Evolutionary conservation across 2,888 invertebrate genomes (phyloP), one percentile per base, ranked within the genome.

Genomic region (Nemotelus nigrinus): DNA sequence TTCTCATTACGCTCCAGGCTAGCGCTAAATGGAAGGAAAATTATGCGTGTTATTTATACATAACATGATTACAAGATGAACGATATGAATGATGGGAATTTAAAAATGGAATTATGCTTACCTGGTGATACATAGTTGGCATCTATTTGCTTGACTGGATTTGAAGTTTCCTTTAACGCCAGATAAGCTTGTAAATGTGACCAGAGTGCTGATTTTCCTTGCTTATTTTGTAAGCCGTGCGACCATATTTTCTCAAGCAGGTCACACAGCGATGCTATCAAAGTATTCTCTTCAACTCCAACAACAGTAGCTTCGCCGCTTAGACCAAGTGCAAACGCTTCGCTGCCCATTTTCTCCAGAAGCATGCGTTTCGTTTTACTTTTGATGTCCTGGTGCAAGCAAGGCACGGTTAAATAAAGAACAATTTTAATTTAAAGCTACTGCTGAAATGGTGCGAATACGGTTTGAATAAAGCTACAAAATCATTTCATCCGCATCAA

Each of bases 131-230:
- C 85, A 82, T 88, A 89, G 82, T 89, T 89, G 0, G 89, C 89
- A 80, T 89, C 89, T 63, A 89, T 89, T 4, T 89, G 88, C 80
- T 89, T 88, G 78, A 88, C 87, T 8, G 88, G 88, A 81, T 88
- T 89, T 82, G 89, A 89, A 81, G 89, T 88, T 83, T 95, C 94
- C 84, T 94, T 94, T 82, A 93, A 85, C 83, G 97, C 96, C 83
- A 97, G 94, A 85, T 95, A 98, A 84, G 94, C 94, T 25, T 93
- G 91, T 77, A 99, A 90, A 87, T 98, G 98, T 79, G 96, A 94
- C 99, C 99, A 99, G 3, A 99, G 89, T 0, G 98, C 97, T 0
- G 98, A 98, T 88, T 98, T 99, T 6, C 98, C 98, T 88, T 97
- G 94, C 87, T 98, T 99, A 79, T 93, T 94, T 81, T 97, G 97